Percentiles rank a stretch among this genome's conserved stretches.
phyloP scores from a whole-genome alignment of 1,140 invertebrate species.

The Drosophila carrolli region DNA sequence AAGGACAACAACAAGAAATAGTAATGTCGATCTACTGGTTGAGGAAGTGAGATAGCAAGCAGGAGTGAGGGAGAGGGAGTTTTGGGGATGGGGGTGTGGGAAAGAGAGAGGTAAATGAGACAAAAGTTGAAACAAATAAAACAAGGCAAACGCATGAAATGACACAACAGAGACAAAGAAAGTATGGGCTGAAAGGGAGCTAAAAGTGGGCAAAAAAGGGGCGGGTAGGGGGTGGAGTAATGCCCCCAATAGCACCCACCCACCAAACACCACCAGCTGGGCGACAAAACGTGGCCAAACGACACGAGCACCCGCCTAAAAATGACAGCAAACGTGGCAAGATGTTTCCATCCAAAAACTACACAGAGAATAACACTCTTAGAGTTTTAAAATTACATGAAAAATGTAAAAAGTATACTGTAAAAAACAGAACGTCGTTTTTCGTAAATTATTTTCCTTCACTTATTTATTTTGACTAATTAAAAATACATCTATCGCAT shows the following conservation, averaged over 20 bases:
- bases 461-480: too few relatives aligned
- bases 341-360: constrained; percentile 6
- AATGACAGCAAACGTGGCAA: constrained; percentile 56
- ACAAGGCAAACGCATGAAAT: constrained; percentile 73
- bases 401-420: too few relatives aligned
- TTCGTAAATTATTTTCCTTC: too few relatives aligned
- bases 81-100: too few relatives aligned
- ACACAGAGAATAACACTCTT: not conserved
- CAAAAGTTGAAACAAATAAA: constrained; percentile 77
- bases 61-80: not conserved
- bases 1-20: constrained; percentile 52
- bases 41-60: not conserved
- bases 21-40: constrained; percentile 60
- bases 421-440: too few relatives aligned
- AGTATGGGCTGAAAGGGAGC: not conserved
- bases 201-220: not conserved
- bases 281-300: constrained; percentile 53
- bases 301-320: constrained; percentile 52
- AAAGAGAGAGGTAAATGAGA: constrained; percentile 50
- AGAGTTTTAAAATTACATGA: too few relatives aligned
- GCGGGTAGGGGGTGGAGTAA: not conserved
- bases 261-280: constrained; percentile 6
- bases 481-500: too few relatives aligned
- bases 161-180: constrained; percentile 56
- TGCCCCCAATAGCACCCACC: constrained; percentile 5